Base-by-base conservation (phyloP, 2,113 vertebrate genomes). In the Scortum barcoo region DNA sequence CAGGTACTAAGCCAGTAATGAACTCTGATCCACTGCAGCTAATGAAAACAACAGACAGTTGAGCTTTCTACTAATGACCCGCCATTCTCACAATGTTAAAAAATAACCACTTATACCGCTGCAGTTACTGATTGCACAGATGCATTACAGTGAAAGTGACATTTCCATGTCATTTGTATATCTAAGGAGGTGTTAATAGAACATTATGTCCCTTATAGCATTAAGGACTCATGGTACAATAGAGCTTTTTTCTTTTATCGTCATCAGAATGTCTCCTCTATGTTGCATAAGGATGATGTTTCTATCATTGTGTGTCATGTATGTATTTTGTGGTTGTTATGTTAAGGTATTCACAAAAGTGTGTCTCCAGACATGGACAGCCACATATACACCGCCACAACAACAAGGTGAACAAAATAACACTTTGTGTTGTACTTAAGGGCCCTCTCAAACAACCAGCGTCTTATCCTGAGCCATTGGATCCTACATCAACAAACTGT, bases 11-110 rank as follows among this genome's bases (percentile, higher is more conserved):
- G 71, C 26, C 36, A 28, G 62, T 30, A 68, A 69, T 75, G 13
- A 83, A 75, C 50, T 44, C 67, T 54, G 13, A 86, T 75, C 36
- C 60, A 26, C 54, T 3, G 44, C 66, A 81, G 61, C 24, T 79
- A 68, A 81, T 87, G 78, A 69, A 80, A 86, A 81, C 72, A 83
- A 60, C 77, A 84, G 38, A 63, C 28, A 72, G 71, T 19, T n/a
- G 33, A 53, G 56, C 33, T 72, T 54, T 61, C 69, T 28, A 7
- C 80, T 76, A 78, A 86, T 75, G 74, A 69, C 33, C 69, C 17
- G n/a, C 51, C 5, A 54, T 56, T 76, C 69, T 58, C 24, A 58
- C 56, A 0, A 44, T 7, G 20, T 56, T 81, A 68, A 77, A 85
- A 68, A 69, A n/a, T 38, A 86, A 54, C 22, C 65, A 68, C 38